These are phyloP conservation scores for Setipinna tenuifilis DNA, from an alignment of 2,797 vertebrate species.

Conservation along the genomic window DNA sequence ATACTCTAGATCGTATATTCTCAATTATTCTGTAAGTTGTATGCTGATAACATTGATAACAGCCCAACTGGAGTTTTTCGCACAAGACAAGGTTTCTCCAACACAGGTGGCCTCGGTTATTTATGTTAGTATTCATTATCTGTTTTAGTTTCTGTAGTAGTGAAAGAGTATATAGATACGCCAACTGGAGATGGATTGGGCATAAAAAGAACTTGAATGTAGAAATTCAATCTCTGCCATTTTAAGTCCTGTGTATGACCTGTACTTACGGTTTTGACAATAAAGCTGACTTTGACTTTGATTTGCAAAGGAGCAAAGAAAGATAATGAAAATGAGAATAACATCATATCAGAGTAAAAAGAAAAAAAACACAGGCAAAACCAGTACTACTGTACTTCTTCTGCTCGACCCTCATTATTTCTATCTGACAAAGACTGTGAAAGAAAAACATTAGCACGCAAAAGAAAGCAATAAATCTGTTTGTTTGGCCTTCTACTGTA, in stretches of 20 bases:
- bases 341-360: background rate
- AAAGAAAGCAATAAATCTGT: too few relatives aligned
- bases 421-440: background rate
- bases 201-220: background rate
- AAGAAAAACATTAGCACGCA: background rate
- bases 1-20: background rate
- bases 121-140: background rate
- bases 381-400: background rate
- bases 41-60: background rate
- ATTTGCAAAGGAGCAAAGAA: too few relatives aligned
- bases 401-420: background rate
- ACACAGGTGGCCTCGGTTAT: background rate
- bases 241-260: too few relatives aligned
- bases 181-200: background rate
- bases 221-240: background rate
- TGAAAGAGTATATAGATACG: background rate
- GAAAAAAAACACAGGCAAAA: background rate
- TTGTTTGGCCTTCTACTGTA: too few relatives aligned
- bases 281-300: too few relatives aligned
- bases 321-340: background rate
- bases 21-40: background rate
- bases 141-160: background rate
- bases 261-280: too few relatives aligned
- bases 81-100: background rate
- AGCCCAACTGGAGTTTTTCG: background rate